Conservation (phyloP, 2,888 invertebrate species). For the Gari tellinella region DNA sequence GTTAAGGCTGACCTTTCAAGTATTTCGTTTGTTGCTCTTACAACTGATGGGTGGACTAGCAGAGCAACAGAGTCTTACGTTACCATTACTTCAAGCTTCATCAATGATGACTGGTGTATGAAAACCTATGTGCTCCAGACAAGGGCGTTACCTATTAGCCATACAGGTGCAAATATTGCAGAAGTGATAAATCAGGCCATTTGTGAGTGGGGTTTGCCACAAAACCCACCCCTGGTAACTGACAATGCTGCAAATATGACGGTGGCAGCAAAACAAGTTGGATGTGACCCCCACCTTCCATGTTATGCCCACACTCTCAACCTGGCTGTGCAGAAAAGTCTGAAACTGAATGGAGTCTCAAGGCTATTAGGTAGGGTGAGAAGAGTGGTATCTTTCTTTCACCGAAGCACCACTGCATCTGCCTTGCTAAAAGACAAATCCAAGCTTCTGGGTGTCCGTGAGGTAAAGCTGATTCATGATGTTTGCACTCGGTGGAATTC, state of each 20-base stretch:
- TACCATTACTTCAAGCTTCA: constrained; percentile 49
- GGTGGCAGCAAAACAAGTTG: constrained; percentile 15
- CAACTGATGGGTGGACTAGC: constrained; percentile 56
- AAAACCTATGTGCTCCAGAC: constrained; percentile 41
- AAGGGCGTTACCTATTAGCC: constrained; percentile 25
- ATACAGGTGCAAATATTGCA: constrained; percentile 37
- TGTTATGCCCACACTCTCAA: constrained; percentile 51
- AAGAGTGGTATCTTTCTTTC: constrained; percentile 36
- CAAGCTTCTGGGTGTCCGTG: constrained; percentile 26
- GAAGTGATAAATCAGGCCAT: constrained; percentile 17
- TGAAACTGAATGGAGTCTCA: constrained; percentile 17
- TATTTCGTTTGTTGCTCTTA: constrained; percentile 31
- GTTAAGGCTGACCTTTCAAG: constrained; percentile 12
- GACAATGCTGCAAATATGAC: constrained; percentile 51
- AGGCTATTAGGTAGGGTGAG: constrained; percentile 34
- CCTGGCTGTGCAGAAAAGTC: constrained; percentile 30
- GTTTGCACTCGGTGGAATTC: constrained; percentile 49
- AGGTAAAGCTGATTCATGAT: constrained; percentile 37
- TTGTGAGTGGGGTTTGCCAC: constrained; percentile 15
- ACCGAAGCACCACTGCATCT: constrained; percentile 29
- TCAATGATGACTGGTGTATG: constrained; percentile 38
- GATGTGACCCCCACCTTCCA: constrained; percentile 20
- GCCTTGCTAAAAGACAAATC: constrained; percentile 15
- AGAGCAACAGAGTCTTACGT: constrained; percentile 45
- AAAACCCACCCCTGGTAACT: constrained; percentile 29